Conservation (phyloP, 2,797 vertebrate genomes). For the Betta splendens region DNA sequence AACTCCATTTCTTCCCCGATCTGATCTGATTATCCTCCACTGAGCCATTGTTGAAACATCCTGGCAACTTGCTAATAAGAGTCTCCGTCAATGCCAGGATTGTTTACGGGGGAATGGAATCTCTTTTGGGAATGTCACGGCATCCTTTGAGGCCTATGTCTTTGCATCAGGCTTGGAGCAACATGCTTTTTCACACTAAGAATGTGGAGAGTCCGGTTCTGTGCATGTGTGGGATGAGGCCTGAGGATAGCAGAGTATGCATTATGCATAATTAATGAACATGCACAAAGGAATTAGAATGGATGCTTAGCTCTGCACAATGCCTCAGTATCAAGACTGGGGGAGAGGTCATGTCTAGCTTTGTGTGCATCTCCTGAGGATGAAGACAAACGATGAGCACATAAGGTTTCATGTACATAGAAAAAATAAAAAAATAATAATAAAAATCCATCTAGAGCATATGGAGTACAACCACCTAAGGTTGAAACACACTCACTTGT, state of each 20-base stretch:
- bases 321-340: slow-evolving; percentile 62
- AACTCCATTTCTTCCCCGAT: slow-evolving; percentile 58
- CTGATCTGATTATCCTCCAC: slow-evolving; percentile 66
- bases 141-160: slow-evolving; percentile 60
- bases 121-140: slow-evolving; percentile 74
- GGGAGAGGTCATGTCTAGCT: slow-evolving; percentile 75
- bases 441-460: too few relatives aligned
- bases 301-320: slow-evolving; percentile 62
- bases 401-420: slow-evolving; percentile 54
- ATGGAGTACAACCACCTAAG: too few relatives aligned
- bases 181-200: slow-evolving; percentile 62
- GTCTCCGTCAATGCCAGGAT: slow-evolving; percentile 75
- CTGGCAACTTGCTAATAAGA: slow-evolving; percentile 72
- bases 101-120: slow-evolving; percentile 78
- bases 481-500: too few relatives aligned
- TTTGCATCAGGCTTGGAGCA: slow-evolving; percentile 33
- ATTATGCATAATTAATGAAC: slow-evolving; percentile 72
- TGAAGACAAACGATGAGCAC: slow-evolving; percentile 67
- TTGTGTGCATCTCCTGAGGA: slow-evolving; percentile 68
- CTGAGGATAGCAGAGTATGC: slow-evolving; percentile 40
- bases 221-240: slow-evolving; percentile 43
- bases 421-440: slow-evolving; percentile 55
- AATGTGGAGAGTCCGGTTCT: slow-evolving; percentile 33
- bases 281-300: slow-evolving; percentile 59
- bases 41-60: slow-evolving; percentile 71